Percentiles rank a stretch among this genome's conserved stretches.
phyloP scores from a whole-genome alignment of 2,888 invertebrate species.

The Drosophila buzzatii region DNA sequence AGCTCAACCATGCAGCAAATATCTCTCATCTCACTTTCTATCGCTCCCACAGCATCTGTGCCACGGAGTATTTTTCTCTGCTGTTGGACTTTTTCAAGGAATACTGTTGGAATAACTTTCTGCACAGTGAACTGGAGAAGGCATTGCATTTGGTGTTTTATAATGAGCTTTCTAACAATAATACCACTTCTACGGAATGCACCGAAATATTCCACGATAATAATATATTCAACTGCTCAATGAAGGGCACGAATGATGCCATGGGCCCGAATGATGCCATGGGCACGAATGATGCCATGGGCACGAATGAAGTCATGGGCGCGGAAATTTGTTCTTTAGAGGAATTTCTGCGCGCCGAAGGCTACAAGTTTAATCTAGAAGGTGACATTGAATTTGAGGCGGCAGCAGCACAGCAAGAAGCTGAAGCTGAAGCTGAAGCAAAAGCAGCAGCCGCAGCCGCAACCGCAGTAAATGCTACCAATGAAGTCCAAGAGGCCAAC shows the following conservation, averaged over 20 bases:
- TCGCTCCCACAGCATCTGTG: slow-evolving; percentile 77
- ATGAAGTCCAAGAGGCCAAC: slow-evolving; percentile 18
- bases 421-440: slow-evolving; percentile 19
- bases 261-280: slow-evolving; percentile 25
- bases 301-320: slow-evolving; percentile 25
- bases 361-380: slow-evolving; percentile 36
- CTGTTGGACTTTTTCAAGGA: slow-evolving; percentile 95
- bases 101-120: slow-evolving; percentile 97
- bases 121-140: slow-evolving; percentile 95
- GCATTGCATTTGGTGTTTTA: slow-evolving; percentile 90
- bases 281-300: slow-evolving; percentile 24
- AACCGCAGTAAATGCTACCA: slow-evolving; percentile 1
- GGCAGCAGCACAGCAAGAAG: slow-evolving; percentile 25
- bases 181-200: slow-evolving; percentile 74
- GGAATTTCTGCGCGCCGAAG: slow-evolving; percentile 46
- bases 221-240: slow-evolving; percentile 54
- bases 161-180: slow-evolving; percentile 82
- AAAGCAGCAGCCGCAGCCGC: slow-evolving; percentile 14
- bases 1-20: neutral
- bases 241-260: slow-evolving; percentile 40
- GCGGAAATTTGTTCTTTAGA: no score
- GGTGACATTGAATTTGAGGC: slow-evolving; percentile 37
- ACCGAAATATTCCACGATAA: slow-evolving; percentile 66
- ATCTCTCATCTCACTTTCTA: neutral
- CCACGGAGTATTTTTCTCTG: slow-evolving; percentile 87